Conservation (phyloP, 1,140 invertebrate species). For the Drosophila pseudoobscura region DNA sequence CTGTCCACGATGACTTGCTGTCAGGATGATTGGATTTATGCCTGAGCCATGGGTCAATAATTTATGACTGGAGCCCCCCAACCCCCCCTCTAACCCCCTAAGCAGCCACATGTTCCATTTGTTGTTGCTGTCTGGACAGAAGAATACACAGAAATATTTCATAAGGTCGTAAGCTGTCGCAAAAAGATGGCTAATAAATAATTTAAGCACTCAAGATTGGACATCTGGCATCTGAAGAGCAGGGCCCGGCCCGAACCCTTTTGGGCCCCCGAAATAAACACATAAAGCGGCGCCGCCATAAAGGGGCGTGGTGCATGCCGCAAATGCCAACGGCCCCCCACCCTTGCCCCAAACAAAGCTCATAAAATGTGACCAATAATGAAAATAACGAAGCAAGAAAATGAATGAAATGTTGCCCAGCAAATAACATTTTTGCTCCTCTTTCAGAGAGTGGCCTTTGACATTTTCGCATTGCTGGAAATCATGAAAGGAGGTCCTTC, state of each 20-base stretch:
- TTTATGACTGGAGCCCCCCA: conserved; percentile 50
- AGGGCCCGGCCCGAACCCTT: conserved; percentile 47
- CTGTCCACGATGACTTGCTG: conserved; percentile 24
- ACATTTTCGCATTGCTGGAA: not conserved
- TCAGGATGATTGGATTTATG: conserved; percentile 62
- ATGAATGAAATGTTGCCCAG: conserved; percentile 47
- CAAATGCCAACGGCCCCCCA: conserved; percentile 44
- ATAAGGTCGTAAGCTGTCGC: conserved; percentile 66
- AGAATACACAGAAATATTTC: conserved; percentile 59
- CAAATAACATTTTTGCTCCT: conserved; percentile 29
- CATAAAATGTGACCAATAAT: conserved; percentile 76
- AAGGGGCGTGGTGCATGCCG: conserved; percentile 50
- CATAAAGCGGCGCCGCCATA: conserved; percentile 63
- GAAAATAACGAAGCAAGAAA: conserved; percentile 65
- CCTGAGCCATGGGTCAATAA: conserved; percentile 56
- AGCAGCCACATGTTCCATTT: conserved; percentile 38
- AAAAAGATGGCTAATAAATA: conserved; percentile 74
- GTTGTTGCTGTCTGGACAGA: conserved; percentile 32
- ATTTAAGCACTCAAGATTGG: conserved; percentile 68
- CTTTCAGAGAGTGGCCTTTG: conserved; percentile 7
- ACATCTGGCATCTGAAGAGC: conserved; percentile 32
- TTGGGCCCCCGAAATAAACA: conserved; percentile 57
- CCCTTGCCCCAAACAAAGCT: conserved; percentile 25
- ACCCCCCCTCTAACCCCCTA: not conserved
- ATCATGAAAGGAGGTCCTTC: conserved; percentile 1